phyloP scores from a whole-genome alignment of 2,113 vertebrate species.

The Calidris pugnax region DNA sequence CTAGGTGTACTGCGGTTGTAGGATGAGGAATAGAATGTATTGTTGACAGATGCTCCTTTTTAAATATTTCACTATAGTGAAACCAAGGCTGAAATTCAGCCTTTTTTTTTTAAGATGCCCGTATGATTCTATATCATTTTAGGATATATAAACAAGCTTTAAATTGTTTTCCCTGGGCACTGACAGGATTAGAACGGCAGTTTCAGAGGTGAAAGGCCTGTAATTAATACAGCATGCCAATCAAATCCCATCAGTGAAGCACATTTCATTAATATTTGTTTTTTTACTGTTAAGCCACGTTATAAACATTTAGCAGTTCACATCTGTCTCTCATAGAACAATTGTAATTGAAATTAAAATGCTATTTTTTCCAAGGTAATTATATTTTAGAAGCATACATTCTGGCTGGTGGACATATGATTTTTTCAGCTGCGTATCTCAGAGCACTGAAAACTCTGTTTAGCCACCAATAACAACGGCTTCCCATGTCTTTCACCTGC shows the following conservation, averaged over 20 bases:
- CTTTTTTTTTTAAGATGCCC: neutral
- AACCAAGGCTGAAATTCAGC: neutral
- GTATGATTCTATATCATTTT: conserved; percentile 6
- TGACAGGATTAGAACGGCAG: conserved; percentile 21
- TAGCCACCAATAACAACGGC: neutral
- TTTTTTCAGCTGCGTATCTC: neutral
- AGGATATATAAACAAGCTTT: conserved; percentile 49
- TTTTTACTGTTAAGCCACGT: conserved; percentile 29
- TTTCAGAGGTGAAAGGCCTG: conserved; percentile 48
- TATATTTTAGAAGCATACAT: conserved; percentile 21
- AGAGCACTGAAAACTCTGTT: neutral
- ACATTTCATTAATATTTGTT: conserved; percentile 42
- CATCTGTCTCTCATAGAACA: conserved; percentile 64
- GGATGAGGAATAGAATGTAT: neutral
- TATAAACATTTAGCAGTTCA: conserved; percentile 57
- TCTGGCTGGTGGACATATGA: neutral
- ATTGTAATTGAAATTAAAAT: conserved; percentile 66
- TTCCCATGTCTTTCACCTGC: neutral
- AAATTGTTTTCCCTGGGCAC: conserved; percentile 30
- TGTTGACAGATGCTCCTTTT: neutral
- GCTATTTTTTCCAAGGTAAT: neutral
- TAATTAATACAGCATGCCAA: conserved; percentile 68
- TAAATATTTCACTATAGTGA: neutral
- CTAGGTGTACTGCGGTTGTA: neutral
- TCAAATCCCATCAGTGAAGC: conserved; percentile 35